These are phyloP conservation scores for Turritopsis dohrnii DNA, from an alignment of 30 jellyfish, hydroid and myxozoan species.

Conservation along the genomic window DNA sequence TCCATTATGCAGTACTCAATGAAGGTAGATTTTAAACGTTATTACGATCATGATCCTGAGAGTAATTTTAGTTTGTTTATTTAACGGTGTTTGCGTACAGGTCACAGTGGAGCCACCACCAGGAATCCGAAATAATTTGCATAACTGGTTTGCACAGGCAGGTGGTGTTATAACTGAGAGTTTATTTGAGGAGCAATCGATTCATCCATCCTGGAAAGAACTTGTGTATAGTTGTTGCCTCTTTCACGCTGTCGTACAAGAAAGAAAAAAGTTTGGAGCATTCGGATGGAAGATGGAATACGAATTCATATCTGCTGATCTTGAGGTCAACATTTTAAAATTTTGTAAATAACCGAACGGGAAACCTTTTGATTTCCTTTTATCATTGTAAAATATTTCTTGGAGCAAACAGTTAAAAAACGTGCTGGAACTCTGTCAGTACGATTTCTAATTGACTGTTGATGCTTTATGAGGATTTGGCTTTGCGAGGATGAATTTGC, in stretches of 20 bases:
- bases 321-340: conserved; percentile 48
- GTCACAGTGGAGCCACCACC: conserved; percentile 80
- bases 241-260: conserved; percentile 78
- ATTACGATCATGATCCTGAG: background rate
- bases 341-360: background rate
- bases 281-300: conserved; percentile 79
- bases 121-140: conserved; percentile 56
- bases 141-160: conserved; percentile 42
- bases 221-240: conserved; percentile 54
- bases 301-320: conserved; percentile 68
- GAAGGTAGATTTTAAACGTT: conserved; percentile 32
- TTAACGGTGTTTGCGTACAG: conserved; percentile 19
- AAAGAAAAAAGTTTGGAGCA: conserved; percentile 68
- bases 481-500: no score
- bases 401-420: no score
- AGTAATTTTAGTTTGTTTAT: background rate
- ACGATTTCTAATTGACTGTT: no score
- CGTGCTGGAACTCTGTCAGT: no score
- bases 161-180: conserved; percentile 53
- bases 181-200: conserved; percentile 30
- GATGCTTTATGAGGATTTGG: no score
- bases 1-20: conserved; percentile 50
- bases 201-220: conserved; percentile 51
- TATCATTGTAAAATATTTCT: no score
- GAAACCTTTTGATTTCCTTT: no score